Percentiles rank a stretch among this genome's conserved stretches.
phyloP scores from a whole-genome alignment of 92 coral and sea anemone species.

The Zoanthus gigantus region DNA sequence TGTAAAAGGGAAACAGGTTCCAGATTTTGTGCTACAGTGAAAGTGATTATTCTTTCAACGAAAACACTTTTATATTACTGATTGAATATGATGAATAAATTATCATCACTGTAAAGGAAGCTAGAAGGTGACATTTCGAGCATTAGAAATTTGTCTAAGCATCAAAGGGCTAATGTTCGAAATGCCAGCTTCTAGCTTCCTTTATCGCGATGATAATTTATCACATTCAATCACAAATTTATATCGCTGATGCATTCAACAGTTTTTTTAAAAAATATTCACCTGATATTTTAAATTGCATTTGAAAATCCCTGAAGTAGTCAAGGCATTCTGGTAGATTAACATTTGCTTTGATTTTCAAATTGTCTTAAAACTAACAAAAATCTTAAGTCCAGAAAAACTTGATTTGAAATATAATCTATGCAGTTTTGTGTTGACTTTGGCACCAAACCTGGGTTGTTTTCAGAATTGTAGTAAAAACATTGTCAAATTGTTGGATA shows the following conservation, averaged over 20 bases:
- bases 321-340: constrained; percentile 1
- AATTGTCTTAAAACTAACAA: not conserved
- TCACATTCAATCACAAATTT: constrained; percentile 1
- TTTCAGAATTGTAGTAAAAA: constrained; percentile 4
- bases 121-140: not conserved
- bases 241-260: not conserved
- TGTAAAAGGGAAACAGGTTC: constrained; percentile 3
- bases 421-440: not conserved
- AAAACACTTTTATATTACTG: constrained; percentile 4
- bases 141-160: constrained; percentile 1
- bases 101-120: constrained; percentile 6
- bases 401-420: not conserved
- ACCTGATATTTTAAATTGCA: not conserved
- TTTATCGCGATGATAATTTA: not conserved
- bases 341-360: not conserved
- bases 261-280: not conserved
- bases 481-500: not conserved
- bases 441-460: constrained; percentile 5
- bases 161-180: not conserved
- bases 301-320: not conserved
- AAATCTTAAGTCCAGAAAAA: not conserved
- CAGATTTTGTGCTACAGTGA: constrained; percentile 7
- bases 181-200: not conserved
- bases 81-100: constrained; percentile 1
- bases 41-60: not conserved